Percentiles rank a stretch among this genome's conserved stretches.
Conservation (phyloP, 2,113 vertebrate species). For the Drymodes brunneopygia region DNA sequence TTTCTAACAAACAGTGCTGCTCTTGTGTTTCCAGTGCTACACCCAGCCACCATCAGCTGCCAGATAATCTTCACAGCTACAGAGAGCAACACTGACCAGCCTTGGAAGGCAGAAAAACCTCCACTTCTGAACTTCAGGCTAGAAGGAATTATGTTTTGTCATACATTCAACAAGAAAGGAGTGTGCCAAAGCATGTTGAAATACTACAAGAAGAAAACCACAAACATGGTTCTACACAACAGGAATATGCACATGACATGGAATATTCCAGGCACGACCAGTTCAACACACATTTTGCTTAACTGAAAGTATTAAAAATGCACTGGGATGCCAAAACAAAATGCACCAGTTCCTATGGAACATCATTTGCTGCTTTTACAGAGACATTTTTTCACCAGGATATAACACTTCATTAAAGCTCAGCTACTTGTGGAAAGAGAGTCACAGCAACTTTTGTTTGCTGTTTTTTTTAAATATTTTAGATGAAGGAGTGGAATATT, state of each 20-base stretch:
- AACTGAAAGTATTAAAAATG: not conserved
- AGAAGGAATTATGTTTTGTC: not conserved
- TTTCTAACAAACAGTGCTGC: not conserved
- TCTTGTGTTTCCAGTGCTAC: not conserved
- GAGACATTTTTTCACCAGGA: not conserved
- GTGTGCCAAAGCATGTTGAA: not conserved
- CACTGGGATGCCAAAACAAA: not conserved
- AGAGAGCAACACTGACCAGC: rapidly evolving
- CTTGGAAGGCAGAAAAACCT: not conserved
- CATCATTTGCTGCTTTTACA: not conserved
- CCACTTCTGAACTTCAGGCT: not conserved
- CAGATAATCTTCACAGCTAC: not conserved
- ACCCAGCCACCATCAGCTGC: not conserved
- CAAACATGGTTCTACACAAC: not conserved
- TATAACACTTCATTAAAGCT: not conserved
- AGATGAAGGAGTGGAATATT: not conserved
- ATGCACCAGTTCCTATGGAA: not conserved
- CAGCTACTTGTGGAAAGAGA: not conserved
- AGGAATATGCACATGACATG: not conserved
- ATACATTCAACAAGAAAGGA: not conserved
- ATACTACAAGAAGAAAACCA: not conserved
- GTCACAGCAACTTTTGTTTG: not conserved
- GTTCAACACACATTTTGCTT: not conserved
- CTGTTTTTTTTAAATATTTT: not conserved
- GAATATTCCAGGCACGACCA: not conserved